Evolutionary conservation across 2,797 vertebrate genomes (phyloP), one percentile per base, ranked within the genome.

Genomic region (Eutrigla gurnardus): DNA sequence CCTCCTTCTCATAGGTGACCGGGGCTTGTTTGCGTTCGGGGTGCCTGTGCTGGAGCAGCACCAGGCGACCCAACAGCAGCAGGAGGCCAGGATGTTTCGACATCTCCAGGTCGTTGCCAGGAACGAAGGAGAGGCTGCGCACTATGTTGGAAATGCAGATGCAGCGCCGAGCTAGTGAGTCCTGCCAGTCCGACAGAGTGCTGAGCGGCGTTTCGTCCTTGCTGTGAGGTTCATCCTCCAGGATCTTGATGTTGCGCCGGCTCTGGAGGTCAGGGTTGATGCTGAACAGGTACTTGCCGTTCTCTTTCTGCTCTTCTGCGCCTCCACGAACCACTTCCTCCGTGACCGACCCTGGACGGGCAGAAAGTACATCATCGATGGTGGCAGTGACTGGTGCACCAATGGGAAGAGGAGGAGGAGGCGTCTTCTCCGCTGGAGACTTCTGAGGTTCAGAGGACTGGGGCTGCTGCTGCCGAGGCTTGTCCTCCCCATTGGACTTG

Each of bases 211-310:
- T 96, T 86, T 99, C 98, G 3, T 99, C 98, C 82, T 98, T 97
- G 94, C 98, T 99, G 92, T 97, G 97, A 14, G 98, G 98, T 50
- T 99, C 98, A 0, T 99, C 98, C 87, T 99, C 98, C 83, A 99
- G 87, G 80, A 98, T 97, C 87, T 96, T 98, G 62, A 97, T 87
- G 72, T 97, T 96, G 85, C 96, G 94, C 69, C 96, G 95, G 87
- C 93, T 96, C 79, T 93, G 92, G 77, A 95, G 95, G 6, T 95
- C 94, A 0, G 96, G 96, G 80, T 92, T 95, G 59, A 96, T 96
- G 85, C 96, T 95, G 47, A 97, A 96, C 54, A 96, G 94, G 79
- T 96, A 97, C 86, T 96, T 97, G 81, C 94, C 91, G 60, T 95
- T 96, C 81, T 97, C 95, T 81, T 95, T 96, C 0, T 93, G 82